Percentiles rank a stretch among this genome's conserved stretches.
phyloP scores from a whole-genome alignment of 1,140 invertebrate genomes.

The Aethina tumida region DNA sequence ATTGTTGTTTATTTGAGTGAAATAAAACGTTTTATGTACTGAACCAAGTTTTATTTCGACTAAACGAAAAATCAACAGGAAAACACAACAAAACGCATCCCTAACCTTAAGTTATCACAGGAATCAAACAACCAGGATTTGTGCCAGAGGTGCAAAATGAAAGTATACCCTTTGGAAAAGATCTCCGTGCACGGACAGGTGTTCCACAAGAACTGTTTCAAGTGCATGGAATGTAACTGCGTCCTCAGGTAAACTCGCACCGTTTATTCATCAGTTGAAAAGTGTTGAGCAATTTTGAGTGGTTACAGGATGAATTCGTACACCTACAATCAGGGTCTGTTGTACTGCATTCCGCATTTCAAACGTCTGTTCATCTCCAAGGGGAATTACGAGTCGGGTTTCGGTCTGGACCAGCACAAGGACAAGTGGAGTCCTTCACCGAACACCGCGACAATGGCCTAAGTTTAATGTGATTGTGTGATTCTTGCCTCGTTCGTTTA shows the following conservation, averaged over 20 bases:
- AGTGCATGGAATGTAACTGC: conserved; percentile 67
- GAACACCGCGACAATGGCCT: conserved; percentile 23
- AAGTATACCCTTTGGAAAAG: conserved; percentile 73
- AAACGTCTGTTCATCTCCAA: conserved; percentile 75
- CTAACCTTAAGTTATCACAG: too few species aligned
- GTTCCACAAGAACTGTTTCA: conserved; percentile 71
- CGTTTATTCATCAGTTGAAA: not conserved
- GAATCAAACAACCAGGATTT: conserved; percentile 47
- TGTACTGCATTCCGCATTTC: conserved; percentile 73
- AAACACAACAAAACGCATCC: too few species aligned
- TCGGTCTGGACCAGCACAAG: conserved; percentile 54
- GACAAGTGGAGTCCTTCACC: conserved; percentile 44
- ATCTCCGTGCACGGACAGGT: conserved; percentile 64
- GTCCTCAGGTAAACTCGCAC: conserved; percentile 52
- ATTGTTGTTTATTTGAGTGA: too few species aligned
- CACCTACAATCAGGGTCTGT: conserved; percentile 60
- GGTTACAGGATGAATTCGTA: conserved; percentile 63
- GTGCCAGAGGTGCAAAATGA: conserved; percentile 62
- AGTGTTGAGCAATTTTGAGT: not conserved
- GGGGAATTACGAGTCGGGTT: conserved; percentile 77
- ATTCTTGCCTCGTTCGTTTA: too few species aligned
- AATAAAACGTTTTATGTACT: conserved; percentile 14
- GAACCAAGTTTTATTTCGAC: not conserved
- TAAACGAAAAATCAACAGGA: conserved; percentile 3
- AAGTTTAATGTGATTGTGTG: too few species aligned